A percentile compares a stretch with the other conserved stretches of the same genome.
Evolutionary conservation across 2,888 invertebrate species (phyloP).

Genomic region (Adela reaumurella): DNA sequence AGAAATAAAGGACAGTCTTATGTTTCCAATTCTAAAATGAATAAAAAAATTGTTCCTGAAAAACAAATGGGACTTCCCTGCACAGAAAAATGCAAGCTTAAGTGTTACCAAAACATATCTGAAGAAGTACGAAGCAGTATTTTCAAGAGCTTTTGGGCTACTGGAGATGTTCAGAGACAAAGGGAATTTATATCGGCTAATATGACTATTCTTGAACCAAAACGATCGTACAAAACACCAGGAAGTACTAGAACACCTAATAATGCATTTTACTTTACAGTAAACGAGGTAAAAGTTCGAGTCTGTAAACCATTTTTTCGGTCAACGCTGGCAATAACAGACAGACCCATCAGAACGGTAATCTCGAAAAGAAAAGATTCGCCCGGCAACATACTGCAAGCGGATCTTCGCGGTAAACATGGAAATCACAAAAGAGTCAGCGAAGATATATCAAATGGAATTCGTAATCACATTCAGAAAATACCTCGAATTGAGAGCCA

Average conservation of each 20-base stretch:
- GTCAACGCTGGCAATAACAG: conserved; percentile 11
- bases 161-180: background rate
- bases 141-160: conserved; percentile 12
- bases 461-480: conserved; percentile 14
- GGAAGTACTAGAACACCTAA: background rate
- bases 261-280: conserved; percentile 4
- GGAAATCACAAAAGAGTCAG: conserved; percentile 13
- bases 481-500: conserved; percentile 18
- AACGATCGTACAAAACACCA: conserved; percentile 2
- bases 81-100: conserved; percentile 13
- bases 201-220: conserved; percentile 1
- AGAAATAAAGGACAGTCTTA: conserved; percentile 12
- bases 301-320: conserved; percentile 13
- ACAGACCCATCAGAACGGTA: conserved; percentile 10
- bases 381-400: conserved; percentile 4
- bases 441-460: conserved; percentile 12
- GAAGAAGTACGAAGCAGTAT: conserved; percentile 10
- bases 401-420: conserved; percentile 10
- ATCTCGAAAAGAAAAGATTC: conserved; percentile 10
- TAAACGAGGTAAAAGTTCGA: conserved; percentile 5
- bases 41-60: conserved; percentile 10
- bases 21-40: conserved; percentile 9
- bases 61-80: conserved; percentile 11
- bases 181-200: background rate
- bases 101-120: conserved; percentile 12